Evolutionary conservation across 2,797 vertebrate genomes (phyloP), one percentile per base, ranked within the genome.

Genomic region (Pangasius krempfi): DNA sequence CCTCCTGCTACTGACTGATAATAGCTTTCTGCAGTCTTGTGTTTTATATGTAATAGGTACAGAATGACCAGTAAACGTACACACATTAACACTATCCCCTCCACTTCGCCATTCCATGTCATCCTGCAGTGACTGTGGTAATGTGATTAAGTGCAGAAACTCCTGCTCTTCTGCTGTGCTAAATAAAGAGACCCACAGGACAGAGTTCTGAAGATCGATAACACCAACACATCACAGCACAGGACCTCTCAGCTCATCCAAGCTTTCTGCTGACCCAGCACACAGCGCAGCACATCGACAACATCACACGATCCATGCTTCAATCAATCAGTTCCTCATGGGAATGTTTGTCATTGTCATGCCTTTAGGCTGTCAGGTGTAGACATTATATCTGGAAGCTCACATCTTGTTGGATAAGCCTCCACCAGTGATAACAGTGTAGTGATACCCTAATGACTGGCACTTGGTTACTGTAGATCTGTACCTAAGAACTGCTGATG

Each of bases 121-220:
- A 60, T 60, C 7, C 79, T 81, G 54, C 6, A 37, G 33, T 81
- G 78, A 40, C 79, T 44, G 37, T 47, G 50, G 66, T 86, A 84
- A 87, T 54, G 64, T 1, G 40, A 89, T 86, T 68, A 84, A 60
- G 47, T 84, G 72, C 68, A 54, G 33, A 37, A 84, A 88, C 85
- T 47, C 56, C 20, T 8, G 60, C 54, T 76, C 25, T 84, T 54
- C n/a, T 85, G 44, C 90, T 73, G 82, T 33, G 33, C 52, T 54
- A 70, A 82, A 83, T 78, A 89, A 75, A 86, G 54, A 37, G 12
- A 70, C 66, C 56, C 79, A 82, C 20, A 62, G 79, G 56, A 60
- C 47, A 80, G 60, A 85, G 62, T 54, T 83, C 10, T 27, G 56
- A 62, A n/a, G 88, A 91, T 91, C 84, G 76, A 91, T 91, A 87